Conservation (phyloP, 2,113 vertebrate species). For the Willisornis vidua region DNA sequence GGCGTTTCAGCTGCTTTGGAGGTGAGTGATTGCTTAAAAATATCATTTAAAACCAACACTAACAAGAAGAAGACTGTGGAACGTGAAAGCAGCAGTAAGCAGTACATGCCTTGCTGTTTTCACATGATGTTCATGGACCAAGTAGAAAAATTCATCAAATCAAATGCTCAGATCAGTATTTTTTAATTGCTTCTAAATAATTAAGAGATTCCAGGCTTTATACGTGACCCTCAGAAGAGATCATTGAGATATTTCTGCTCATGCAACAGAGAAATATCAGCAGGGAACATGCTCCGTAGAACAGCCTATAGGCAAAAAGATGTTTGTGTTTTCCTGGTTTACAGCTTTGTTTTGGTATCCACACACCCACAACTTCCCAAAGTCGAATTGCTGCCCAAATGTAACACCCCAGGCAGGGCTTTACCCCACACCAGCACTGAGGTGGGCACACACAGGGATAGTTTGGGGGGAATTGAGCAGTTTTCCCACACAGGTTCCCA, state of each 20-base stretch:
- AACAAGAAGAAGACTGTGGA: neutral
- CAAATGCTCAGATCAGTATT: neutral
- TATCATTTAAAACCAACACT: neutral
- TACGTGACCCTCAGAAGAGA: neutral
- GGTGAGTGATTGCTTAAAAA: neutral
- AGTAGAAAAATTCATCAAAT: neutral
- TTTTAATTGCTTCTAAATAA: neutral
- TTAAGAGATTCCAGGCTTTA: neutral
- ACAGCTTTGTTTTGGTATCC: slow-evolving; percentile 9
- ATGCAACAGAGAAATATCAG: slow-evolving; percentile 61
- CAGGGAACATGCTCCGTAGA: slow-evolving; percentile 10
- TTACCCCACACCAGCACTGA: neutral
- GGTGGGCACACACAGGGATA: neutral
- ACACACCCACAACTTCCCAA: neutral
- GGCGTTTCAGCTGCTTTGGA: neutral
- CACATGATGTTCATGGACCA: neutral
- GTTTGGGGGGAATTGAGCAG: accelerated
- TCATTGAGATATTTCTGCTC: slow-evolving; percentile 51
- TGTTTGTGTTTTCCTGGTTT: neutral
- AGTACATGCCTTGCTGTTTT: neutral
- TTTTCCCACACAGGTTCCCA: neutral
- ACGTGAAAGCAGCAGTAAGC: slow-evolving; percentile 9
- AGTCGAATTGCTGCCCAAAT: neutral
- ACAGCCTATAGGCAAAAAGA: neutral
- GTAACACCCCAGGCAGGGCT: neutral